These are phyloP conservation scores for Antidorcas marsupialis DNA, from an alignment of 2,113 vertebrate genomes.

Conservation along the genomic window DNA sequence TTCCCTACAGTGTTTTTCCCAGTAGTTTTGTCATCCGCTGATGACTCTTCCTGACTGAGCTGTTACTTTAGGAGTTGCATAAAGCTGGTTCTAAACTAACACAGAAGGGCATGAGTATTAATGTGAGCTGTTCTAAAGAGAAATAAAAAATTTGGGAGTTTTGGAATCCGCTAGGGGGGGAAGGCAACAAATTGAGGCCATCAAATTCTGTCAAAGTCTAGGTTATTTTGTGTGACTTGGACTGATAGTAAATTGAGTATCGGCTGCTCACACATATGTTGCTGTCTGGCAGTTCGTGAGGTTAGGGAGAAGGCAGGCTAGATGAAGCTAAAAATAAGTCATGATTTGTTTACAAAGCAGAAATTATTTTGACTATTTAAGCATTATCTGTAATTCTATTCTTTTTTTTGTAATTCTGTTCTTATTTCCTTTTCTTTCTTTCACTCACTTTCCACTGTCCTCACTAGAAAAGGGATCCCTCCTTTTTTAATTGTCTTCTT, in stretches of 20 bases:
- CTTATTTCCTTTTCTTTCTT: neutral
- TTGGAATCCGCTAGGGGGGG: neutral
- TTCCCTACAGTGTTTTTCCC: neutral
- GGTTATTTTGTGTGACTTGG: neutral
- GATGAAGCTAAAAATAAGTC: constrained; percentile 21
- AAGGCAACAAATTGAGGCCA: neutral
- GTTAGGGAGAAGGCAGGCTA: neutral
- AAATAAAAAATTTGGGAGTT: neutral
- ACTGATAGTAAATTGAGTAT: neutral
- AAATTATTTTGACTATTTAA: constrained; percentile 12
- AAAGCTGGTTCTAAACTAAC: constrained; percentile 6
- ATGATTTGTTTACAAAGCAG: constrained; percentile 27
- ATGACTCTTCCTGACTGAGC: neutral
- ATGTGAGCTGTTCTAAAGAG: neutral
- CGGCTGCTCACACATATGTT: neutral
- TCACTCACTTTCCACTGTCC: neutral
- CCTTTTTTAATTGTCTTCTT: neutral
- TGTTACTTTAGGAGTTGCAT: neutral
- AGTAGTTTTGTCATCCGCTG: neutral
- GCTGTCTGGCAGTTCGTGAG: neutral
- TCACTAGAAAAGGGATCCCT: neutral
- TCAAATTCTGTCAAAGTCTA: neutral
- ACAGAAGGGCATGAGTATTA: neutral
- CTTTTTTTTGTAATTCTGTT: neutral
- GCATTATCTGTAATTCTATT: constrained; percentile 6